Base-by-base conservation (phyloP, 1,140 invertebrate genomes). In the Caenorhabditis brenneri region DNA sequence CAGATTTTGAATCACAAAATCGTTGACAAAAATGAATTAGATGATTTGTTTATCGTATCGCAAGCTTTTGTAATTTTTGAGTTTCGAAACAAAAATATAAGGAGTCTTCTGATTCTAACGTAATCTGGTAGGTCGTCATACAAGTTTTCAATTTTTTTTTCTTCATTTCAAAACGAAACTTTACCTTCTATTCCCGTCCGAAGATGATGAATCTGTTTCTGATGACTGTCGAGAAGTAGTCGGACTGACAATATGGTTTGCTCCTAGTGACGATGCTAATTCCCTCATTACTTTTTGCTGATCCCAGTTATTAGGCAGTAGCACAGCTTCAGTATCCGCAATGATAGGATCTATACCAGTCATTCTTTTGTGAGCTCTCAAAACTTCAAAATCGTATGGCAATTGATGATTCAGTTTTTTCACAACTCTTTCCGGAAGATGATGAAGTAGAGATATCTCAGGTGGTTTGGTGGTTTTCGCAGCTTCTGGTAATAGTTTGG, bases 201-300 rank as follows among this genome's bases (percentile, higher is more conserved):
- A 74, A 27, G 65, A 74, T 19, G 36, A 74, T 10, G 65, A 74
- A 31, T 74, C 65, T 2, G 65, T 74, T 74, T 74, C 65, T 46
- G 65, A 74, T 12, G 65, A 74, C 2, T 74, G 65, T 24, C 65
- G n/a, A 2, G 65, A 74, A 3, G 65, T 74, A 27, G 65, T 74
- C 1, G 65, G 65, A 24, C 65, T 74, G 7, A 74, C 19, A 42
- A 6, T 46, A 15, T 74, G 65, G 42, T 24, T 46, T 74, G 36
- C 5, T 24, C 65, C 65, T 1, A 74, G 9, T 2, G 65, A 74
- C n/a, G 65, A 39, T 4, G 36, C 29, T 15, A 46, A 42, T 46
- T 27, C 65, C 24, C 24, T 74, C 36, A 74, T 74, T 2, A 74
- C 36, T 74, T 74, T 74, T 7, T 74, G 36, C 33, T n/a, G 33